These are phyloP conservation scores for Urocynchramus pylzowi DNA, from an alignment of 2,113 vertebrate species.

Conservation along the genomic window DNA sequence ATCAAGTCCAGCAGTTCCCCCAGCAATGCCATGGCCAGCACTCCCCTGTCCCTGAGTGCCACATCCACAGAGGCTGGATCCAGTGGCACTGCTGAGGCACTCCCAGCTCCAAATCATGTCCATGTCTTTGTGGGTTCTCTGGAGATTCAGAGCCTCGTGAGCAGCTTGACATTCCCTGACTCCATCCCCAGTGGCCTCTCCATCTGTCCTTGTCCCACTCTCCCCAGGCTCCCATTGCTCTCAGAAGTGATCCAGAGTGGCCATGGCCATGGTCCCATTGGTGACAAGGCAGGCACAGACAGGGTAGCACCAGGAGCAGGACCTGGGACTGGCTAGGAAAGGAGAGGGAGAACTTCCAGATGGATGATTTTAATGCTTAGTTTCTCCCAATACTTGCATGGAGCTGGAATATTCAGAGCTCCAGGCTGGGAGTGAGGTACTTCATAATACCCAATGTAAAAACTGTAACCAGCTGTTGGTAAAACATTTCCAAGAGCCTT, in stretches of 20 bases:
- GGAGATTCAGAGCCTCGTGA: fast-evolving
- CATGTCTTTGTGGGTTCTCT: neutral
- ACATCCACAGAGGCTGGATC: neutral
- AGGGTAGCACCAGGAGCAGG: neutral
- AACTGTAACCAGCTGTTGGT: neutral
- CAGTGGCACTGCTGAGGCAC: fast-evolving
- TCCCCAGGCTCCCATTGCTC: neutral
- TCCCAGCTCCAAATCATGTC: fast-evolving
- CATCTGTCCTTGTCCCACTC: fast-evolving
- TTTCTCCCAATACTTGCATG: fast-evolving
- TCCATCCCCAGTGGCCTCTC: neutral
- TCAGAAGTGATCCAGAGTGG: fast-evolving
- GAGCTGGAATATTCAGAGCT: neutral
- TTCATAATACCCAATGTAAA: neutral
- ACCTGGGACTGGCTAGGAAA: neutral
- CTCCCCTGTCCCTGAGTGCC: neutral
- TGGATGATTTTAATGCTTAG: neutral
- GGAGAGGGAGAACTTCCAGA: neutral
- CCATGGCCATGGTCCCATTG: fast-evolving
- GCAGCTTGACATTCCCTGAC: fast-evolving
- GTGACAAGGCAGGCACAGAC: neutral
- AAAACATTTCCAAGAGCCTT: neutral
- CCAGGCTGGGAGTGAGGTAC: neutral
- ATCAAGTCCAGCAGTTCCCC: neutral
- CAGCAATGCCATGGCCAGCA: neutral